Evolutionary conservation across 1,140 invertebrate genomes (phyloP).

Genomic region (Argopecten irradians): DNA sequence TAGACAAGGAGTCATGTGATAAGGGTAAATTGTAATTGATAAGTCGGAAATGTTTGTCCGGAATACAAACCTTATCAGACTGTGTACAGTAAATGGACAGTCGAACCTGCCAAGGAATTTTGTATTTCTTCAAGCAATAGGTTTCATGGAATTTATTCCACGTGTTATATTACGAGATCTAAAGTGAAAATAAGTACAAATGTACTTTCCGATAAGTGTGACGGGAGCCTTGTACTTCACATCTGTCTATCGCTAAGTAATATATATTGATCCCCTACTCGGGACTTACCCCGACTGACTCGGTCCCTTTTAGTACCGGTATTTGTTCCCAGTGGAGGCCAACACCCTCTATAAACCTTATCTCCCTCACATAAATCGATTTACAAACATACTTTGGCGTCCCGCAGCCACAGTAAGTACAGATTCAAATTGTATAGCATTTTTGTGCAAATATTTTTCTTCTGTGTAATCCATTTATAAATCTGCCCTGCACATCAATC

Average conservation of each 20-base stretch:
- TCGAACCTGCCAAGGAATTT: neutral
- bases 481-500: neutral
- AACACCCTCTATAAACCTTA: slow-evolving; percentile 1
- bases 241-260: neutral
- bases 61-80: neutral
- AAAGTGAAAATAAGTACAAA: neutral
- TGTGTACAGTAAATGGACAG: neutral
- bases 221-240: neutral
- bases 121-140: neutral
- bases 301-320: neutral
- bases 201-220: neutral
- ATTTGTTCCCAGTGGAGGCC: neutral
- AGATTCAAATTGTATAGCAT: slow-evolving; percentile 3
- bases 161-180: neutral
- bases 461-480: slow-evolving; percentile 16
- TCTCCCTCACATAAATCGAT: neutral
- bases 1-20: neutral
- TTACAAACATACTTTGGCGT: neutral
- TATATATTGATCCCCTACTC: neutral
- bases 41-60: neutral
- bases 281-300: neutral
- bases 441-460: slow-evolving; percentile 3
- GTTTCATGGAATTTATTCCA: neutral
- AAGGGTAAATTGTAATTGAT: neutral
- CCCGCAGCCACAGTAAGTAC: neutral